These are phyloP conservation scores for Paguma larvata DNA, from an alignment of 2,797 vertebrate genomes.

Conservation along the genomic window DNA sequence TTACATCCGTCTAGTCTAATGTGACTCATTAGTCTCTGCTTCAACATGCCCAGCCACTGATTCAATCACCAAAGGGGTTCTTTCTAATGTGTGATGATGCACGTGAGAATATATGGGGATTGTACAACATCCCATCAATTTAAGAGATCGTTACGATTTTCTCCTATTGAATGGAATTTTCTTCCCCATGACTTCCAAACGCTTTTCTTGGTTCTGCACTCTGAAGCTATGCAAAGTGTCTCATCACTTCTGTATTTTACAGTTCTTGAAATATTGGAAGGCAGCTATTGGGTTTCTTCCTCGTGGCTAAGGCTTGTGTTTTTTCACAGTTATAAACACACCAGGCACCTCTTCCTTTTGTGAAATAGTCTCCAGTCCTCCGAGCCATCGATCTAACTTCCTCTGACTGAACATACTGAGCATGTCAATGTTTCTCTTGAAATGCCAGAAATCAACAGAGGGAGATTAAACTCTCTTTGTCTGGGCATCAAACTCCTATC, in stretches of 20 bases:
- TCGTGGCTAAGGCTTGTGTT: not conserved
- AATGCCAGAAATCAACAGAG: slow-evolving; percentile 57
- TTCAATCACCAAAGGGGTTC: not conserved
- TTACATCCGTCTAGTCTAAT: not conserved
- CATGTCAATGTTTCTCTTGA: slow-evolving; percentile 28
- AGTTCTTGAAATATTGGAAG: not conserved
- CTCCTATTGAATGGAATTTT: not conserved
- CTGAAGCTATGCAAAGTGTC: not conserved
- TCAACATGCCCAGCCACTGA: not conserved
- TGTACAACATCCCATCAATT: not conserved
- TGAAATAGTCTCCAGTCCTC: not conserved
- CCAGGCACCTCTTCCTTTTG: not conserved
- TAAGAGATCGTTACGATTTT: slow-evolving; percentile 16
- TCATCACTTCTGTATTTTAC: not conserved
- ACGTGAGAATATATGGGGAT: not conserved
- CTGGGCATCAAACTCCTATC: not conserved
- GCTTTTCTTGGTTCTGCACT: not conserved
- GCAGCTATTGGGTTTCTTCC: not conserved
- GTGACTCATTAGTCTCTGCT: slow-evolving; percentile 10
- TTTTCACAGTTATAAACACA: not conserved
- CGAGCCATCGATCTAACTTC: not conserved
- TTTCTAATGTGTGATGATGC: not conserved
- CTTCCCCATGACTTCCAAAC: not conserved
- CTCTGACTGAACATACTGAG: not conserved
- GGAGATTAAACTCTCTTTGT: not conserved